Conservation (phyloP, 1,140 invertebrate genomes). For the Phymastichus coffea region DNA sequence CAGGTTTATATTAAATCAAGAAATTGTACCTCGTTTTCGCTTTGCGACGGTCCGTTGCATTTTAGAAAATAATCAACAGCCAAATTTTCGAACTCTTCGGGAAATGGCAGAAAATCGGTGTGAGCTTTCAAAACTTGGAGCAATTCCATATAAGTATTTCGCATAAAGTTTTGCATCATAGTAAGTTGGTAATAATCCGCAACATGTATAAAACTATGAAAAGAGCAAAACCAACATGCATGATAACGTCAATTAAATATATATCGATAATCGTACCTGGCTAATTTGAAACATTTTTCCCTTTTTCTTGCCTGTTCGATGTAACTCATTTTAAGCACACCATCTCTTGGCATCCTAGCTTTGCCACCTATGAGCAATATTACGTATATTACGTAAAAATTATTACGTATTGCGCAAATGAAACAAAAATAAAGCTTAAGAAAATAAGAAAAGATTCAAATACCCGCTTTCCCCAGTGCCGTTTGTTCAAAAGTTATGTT, state of each 20-base stretch:
- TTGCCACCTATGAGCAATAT: constrained; percentile 38
- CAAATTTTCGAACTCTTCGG: constrained; percentile 29
- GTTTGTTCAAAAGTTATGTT: constrained; percentile 51
- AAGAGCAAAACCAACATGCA: constrained; percentile 39
- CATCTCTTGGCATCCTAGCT: constrained; percentile 44
- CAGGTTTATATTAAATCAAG: neutral
- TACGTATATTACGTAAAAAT: constrained; percentile 8
- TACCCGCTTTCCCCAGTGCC: constrained; percentile 43
- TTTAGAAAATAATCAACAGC: constrained; percentile 27
- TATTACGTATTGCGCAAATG: neutral
- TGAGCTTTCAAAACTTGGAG: constrained; percentile 62
- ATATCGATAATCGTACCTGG: constrained; percentile 57
- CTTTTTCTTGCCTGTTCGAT: constrained; percentile 80
- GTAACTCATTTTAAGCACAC: constrained; percentile 70
- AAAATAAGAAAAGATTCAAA: neutral
- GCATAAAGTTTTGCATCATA: constrained; percentile 67
- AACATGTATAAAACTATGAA: constrained; percentile 70
- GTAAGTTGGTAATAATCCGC: constrained; percentile 73
- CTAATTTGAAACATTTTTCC: constrained; percentile 59
- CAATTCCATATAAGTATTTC: constrained; percentile 66
- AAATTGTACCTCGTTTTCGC: neutral
- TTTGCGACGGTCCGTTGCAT: neutral
- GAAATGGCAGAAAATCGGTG: constrained; percentile 59
- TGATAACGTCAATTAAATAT: constrained; percentile 32
- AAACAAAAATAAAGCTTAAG: neutral